phyloP scores from a whole-genome alignment of 53 echinoderm and acorn worm genomes.

The Hippasteria phrygiana region DNA sequence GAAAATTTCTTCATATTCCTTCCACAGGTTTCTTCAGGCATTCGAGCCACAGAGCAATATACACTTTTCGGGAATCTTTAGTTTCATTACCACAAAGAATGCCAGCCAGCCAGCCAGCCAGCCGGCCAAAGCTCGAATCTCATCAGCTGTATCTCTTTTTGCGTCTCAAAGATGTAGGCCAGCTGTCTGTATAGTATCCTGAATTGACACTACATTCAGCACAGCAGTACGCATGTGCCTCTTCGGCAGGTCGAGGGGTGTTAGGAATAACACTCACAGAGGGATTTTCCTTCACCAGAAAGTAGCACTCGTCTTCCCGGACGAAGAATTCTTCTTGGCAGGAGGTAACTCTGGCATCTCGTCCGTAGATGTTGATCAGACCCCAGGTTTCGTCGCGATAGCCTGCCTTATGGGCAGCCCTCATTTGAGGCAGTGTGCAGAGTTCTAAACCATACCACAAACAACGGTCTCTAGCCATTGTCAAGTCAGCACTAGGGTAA shows the following conservation, averaged over 20 bases:
- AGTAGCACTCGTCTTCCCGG: not conserved
- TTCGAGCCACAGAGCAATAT: too few species aligned
- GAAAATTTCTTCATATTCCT: too few species aligned
- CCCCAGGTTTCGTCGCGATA: not conserved
- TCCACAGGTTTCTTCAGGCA: too few species aligned
- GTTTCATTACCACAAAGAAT: too few species aligned
- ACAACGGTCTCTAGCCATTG: not conserved
- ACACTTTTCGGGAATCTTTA: too few species aligned
- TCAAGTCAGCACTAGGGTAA: not conserved
- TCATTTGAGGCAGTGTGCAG: not conserved
- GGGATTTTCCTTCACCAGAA: not conserved
- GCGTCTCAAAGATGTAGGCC: not conserved
- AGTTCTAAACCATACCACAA: not conserved
- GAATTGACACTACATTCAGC: too few species aligned
- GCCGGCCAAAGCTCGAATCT: too few species aligned
- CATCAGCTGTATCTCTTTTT: not conserved
- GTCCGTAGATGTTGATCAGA: not conserved
- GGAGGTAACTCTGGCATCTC: not conserved
- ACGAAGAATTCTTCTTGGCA: not conserved
- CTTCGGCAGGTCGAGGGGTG: not conserved
- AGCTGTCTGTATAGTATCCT: not conserved
- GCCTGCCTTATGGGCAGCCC: conserved; percentile 22
- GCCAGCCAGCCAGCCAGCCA: too few species aligned
- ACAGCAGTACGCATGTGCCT: not conserved
- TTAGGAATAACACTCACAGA: not conserved